Conservation (phyloP, 2,113 vertebrate species). For the Calypte anna region DNA sequence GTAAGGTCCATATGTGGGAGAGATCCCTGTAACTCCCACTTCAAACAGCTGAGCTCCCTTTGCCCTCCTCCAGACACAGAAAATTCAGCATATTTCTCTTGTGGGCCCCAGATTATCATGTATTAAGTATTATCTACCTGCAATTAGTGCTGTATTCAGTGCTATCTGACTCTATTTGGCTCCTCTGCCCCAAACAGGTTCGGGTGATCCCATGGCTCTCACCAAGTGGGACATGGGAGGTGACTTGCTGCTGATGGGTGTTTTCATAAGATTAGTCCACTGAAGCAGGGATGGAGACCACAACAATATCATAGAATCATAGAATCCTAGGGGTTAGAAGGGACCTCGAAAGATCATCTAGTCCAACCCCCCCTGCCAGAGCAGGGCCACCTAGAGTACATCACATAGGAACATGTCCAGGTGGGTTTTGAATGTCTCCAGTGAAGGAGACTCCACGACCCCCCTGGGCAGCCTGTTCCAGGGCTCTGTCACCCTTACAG, state of each 20-base stretch:
- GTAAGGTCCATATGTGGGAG: rapidly evolving
- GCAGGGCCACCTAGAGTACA: too few relatives aligned
- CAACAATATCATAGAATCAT: too few relatives aligned
- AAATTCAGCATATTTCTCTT: neutral
- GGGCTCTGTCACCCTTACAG: too few relatives aligned
- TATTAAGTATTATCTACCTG: neutral
- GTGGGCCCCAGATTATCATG: neutral
- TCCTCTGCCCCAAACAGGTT: neutral
- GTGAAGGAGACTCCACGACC: too few relatives aligned
- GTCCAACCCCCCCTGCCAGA: too few relatives aligned
- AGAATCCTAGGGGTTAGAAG: too few relatives aligned
- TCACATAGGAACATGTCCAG: too few relatives aligned
- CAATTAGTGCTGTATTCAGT: neutral
- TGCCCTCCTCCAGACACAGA: neutral
- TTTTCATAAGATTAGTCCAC: neutral
- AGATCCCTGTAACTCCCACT: neutral
- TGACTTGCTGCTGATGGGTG: neutral
- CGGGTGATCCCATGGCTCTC: neutral
- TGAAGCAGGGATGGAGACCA: neutral
- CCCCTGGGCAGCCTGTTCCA: too few relatives aligned
- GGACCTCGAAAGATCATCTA: too few relatives aligned
- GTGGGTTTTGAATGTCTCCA: too few relatives aligned
- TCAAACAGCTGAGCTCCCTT: neutral
- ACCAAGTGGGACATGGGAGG: neutral
- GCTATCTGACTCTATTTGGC: neutral